Evolutionary conservation across 1,140 invertebrate species (phyloP).

Genomic region (Trissolcus basalis): DNA sequence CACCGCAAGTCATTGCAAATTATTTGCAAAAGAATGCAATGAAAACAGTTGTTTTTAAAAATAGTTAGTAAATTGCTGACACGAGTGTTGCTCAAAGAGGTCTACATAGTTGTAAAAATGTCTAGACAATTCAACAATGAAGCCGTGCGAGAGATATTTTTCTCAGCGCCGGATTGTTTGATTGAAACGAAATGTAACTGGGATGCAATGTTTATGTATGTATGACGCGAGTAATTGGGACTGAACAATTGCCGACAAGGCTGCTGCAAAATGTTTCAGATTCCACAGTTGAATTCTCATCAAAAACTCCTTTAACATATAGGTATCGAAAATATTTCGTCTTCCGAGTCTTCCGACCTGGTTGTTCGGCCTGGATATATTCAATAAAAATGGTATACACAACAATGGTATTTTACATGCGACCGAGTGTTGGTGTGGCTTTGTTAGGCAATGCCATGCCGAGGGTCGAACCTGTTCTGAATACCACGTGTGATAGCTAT

Average conservation of each 20-base stretch:
- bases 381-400: slow-evolving; percentile 50
- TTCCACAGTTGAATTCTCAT: not conserved
- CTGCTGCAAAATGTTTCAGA: slow-evolving; percentile 9
- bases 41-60: too few species aligned
- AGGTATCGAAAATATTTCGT: slow-evolving; percentile 1
- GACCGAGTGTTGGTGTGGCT: slow-evolving; percentile 52
- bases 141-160: too few species aligned
- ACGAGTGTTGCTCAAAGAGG: too few species aligned
- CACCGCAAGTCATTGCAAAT: too few species aligned
- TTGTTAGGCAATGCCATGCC: slow-evolving; percentile 64
- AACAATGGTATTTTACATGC: slow-evolving; percentile 50
- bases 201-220: slow-evolving; percentile 2
- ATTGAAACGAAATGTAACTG: not conserved
- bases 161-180: too few species aligned
- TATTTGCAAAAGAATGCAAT: too few species aligned
- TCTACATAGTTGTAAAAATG: too few species aligned
- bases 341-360: slow-evolving; percentile 29
- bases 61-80: too few species aligned
- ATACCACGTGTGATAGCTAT: slow-evolving; percentile 56
- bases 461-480: slow-evolving; percentile 69
- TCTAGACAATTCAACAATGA: too few species aligned
- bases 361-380: slow-evolving; percentile 28
- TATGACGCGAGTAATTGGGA: slow-evolving; percentile 11
- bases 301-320: too few species aligned
- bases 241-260: slow-evolving; percentile 11